Conservation (phyloP, 92 coral and sea anemone species). For the Porites lobata region DNA sequence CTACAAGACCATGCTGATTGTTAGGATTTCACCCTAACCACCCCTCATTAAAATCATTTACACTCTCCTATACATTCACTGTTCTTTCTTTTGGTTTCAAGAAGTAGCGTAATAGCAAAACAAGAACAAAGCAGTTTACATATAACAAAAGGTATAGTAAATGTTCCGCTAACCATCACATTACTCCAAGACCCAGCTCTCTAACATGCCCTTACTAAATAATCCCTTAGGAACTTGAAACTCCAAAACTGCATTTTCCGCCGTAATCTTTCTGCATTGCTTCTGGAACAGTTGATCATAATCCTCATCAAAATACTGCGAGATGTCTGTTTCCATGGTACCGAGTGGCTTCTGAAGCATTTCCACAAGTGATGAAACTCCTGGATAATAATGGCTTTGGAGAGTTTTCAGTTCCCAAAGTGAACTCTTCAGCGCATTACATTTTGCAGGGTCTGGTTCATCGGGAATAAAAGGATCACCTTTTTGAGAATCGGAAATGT, state of each 20-base stretch:
- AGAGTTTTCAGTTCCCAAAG: slow-evolving; percentile 97
- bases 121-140: too few relatives aligned
- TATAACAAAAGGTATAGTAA: too few relatives aligned
- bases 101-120: too few relatives aligned
- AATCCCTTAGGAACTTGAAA: slow-evolving; percentile 91
- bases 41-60: too few relatives aligned
- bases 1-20: too few relatives aligned
- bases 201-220: slow-evolving; percentile 72
- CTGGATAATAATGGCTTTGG: slow-evolving; percentile 86
- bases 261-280: slow-evolving; percentile 80
- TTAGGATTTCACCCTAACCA: too few relatives aligned
- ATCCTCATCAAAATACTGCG: slow-evolving; percentile 79
- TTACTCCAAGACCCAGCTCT: slow-evolving; percentile 73
- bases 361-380: slow-evolving; percentile 69
- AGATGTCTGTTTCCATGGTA: slow-evolving; percentile 80
- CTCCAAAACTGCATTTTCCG: slow-evolving; percentile 83
- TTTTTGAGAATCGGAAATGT: neutral
- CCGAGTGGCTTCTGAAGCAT: slow-evolving; percentile 86
- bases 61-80: too few relatives aligned
- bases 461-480: slow-evolving; percentile 85
- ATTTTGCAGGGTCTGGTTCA: slow-evolving; percentile 93
- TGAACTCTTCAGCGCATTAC: slow-evolving; percentile 94
- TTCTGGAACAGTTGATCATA: slow-evolving; percentile 88
- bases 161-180: neutral
- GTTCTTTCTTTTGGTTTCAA: too few relatives aligned